Evolutionary conservation across 2,888 invertebrate species (phyloP).

Genomic region (Noctua janthe): DNA sequence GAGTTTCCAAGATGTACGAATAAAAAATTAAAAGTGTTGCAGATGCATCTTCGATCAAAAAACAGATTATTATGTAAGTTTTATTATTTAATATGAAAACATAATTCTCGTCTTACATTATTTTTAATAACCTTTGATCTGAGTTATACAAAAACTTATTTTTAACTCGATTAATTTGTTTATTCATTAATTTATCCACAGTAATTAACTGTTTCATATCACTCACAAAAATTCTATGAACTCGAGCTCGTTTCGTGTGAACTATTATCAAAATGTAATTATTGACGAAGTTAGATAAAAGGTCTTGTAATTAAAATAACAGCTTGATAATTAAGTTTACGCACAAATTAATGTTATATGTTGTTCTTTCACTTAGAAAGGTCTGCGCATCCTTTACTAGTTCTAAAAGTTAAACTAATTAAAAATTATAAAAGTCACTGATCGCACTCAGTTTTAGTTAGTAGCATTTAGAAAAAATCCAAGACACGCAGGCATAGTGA

Average conservation of each 20-base stretch:
- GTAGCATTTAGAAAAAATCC: not conserved
- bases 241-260: not conserved
- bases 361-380: slow-evolving; percentile 7
- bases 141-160: not conserved
- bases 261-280: slow-evolving; percentile 33
- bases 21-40: not conserved
- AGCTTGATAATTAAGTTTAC: slow-evolving; percentile 22
- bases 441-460: not conserved
- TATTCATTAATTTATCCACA: not conserved
- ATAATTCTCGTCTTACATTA: not conserved
- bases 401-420: slow-evolving; percentile 29
- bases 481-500: not conserved
- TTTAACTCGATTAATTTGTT: not conserved
- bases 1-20: not conserved
- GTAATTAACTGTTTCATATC: not conserved
- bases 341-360: slow-evolving; percentile 5
- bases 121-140: not conserved
- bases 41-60: not conserved
- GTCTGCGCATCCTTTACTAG: not conserved
- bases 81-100: not conserved
- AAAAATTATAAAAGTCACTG: not conserved
- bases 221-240: not conserved
- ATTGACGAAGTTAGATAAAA: slow-evolving; percentile 6
- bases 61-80: not conserved
- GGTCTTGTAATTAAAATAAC: slow-evolving; percentile 34